A percentile compares a stretch with the other conserved stretches of the same genome.
These are phyloP conservation scores for Dolichomitus sp. DNA, from an alignment of 2,888 invertebrate genomes.

Conservation along the genomic window DNA sequence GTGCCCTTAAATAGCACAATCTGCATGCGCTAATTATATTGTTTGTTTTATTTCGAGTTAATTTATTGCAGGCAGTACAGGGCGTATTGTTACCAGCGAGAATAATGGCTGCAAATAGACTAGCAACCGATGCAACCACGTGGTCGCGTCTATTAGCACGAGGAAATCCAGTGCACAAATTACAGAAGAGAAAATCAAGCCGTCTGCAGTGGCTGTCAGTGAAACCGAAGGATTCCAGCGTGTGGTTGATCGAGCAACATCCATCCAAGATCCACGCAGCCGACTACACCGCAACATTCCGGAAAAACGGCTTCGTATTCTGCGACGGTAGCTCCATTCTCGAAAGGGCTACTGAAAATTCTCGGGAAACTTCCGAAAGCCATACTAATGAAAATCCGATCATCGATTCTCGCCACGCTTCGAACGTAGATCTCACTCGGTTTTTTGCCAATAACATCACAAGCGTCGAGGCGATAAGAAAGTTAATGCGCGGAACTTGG, in stretches of 20 bases:
- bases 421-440: not conserved
- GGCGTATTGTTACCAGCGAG: conserved; percentile 91
- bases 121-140: conserved; percentile 90
- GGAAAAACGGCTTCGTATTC: conserved; percentile 90
- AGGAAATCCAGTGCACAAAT: conserved; percentile 89
- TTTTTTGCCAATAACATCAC: conserved; percentile 85
- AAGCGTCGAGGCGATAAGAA: conserved; percentile 87
- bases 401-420: not conserved
- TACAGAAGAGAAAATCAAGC: conserved; percentile 83
- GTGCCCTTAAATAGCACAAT: too few relatives aligned
- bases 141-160: conserved; percentile 92
- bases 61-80: conserved; percentile 15
- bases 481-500: conserved; percentile 88
- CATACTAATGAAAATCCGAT: not conserved
- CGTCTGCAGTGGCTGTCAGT: conserved; percentile 94
- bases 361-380: conserved; percentile 75
- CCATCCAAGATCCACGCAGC: conserved; percentile 89
- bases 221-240: conserved; percentile 87
- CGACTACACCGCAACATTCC: conserved; percentile 90
- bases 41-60: too few relatives aligned
- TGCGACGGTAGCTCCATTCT: conserved; percentile 89
- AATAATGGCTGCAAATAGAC: conserved; percentile 93
- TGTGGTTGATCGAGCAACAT: conserved; percentile 93
- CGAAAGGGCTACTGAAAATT: conserved; percentile 68
- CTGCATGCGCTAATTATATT: too few relatives aligned